A percentile compares a stretch with the other conserved stretches of the same genome.
Evolutionary conservation across 2,888 invertebrate species (phyloP).

Genomic region (Ethmia dodecea): DNA sequence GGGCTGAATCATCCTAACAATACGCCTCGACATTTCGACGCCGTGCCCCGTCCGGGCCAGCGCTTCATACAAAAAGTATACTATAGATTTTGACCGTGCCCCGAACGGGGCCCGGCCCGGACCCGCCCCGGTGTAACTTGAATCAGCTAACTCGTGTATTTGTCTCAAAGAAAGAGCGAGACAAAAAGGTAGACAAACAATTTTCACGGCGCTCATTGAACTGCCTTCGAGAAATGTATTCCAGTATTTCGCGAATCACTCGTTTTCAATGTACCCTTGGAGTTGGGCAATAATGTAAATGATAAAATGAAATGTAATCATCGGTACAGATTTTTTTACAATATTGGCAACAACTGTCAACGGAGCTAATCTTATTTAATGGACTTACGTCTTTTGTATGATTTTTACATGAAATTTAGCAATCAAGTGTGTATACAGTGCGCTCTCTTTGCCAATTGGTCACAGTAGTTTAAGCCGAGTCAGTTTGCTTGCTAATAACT

Average conservation of each 20-base stretch:
- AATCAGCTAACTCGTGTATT: too few relatives aligned
- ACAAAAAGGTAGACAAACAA: conserved; percentile 9
- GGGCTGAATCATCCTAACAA: too few relatives aligned
- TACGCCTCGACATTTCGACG: too few relatives aligned
- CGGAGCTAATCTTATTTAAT: not conserved
- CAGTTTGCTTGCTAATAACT: not conserved
- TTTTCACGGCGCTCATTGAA: not conserved
- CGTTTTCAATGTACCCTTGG: not conserved
- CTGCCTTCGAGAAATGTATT: too few relatives aligned
- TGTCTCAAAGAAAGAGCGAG: too few relatives aligned
- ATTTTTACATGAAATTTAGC: not conserved
- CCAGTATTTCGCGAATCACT: not conserved
- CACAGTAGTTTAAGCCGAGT: not conserved
- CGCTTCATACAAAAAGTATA: too few relatives aligned
- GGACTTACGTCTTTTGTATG: not conserved
- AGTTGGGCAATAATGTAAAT: not conserved
- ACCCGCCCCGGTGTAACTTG: too few relatives aligned
- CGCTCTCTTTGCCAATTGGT: not conserved
- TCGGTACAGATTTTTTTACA: not conserved
- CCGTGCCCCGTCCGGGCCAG: too few relatives aligned
- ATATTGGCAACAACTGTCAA: not conserved
- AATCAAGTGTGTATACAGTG: not conserved
- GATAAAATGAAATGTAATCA: not conserved
- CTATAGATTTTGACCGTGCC: too few relatives aligned
- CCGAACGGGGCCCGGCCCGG: too few relatives aligned